Evolutionary conservation across 2,888 invertebrate species (phyloP).

Genomic region (Alsophila aescularia): DNA sequence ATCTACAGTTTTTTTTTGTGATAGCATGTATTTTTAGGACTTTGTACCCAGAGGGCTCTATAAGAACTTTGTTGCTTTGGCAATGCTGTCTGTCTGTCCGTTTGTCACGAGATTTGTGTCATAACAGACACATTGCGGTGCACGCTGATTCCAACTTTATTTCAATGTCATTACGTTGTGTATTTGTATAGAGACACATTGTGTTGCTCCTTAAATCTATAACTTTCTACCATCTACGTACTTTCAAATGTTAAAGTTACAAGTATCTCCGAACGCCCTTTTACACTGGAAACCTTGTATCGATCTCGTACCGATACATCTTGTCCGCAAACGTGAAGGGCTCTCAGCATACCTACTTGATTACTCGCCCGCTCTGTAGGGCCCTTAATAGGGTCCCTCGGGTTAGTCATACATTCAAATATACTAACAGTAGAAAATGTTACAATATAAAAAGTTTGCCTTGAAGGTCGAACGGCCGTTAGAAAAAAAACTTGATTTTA

Average conservation of each 20-base stretch:
- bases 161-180: no score
- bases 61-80: no score
- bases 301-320: conserved; percentile 6
- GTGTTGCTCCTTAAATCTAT: no score
- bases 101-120: no score
- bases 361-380: conserved; percentile 18
- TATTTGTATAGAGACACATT: neutral
- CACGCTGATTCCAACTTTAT: no score
- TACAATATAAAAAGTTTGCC: neutral
- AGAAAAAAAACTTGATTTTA: no score
- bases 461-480: neutral
- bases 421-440: conserved; percentile 2
- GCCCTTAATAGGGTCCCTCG: conserved; percentile 9
- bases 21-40: no score
- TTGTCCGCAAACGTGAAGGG: conserved; percentile 2
- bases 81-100: no score
- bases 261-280: neutral
- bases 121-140: no score
- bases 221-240: neutral
- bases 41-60: no score
- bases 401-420: neutral
- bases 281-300: conserved; percentile 3
- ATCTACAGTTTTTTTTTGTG: no score
- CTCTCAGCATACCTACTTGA: conserved; percentile 14
- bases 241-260: neutral